Base-by-base conservation (phyloP, 2,888 invertebrate genomes). In the Odontomyia ornata region DNA sequence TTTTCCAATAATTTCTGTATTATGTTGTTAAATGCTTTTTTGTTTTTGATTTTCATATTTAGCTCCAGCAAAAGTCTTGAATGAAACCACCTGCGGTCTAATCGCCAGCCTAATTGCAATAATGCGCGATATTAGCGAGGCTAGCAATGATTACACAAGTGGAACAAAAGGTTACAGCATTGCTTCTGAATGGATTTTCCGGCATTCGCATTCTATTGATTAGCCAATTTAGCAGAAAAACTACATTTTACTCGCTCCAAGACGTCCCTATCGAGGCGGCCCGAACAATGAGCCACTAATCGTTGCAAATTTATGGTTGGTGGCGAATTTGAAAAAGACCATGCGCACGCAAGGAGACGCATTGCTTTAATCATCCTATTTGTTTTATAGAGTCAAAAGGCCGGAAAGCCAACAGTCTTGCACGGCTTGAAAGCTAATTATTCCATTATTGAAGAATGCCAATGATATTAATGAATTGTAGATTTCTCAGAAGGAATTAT, bases 91-190 rank as follows among this genome's bases (percentile, higher is more conserved):
- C 52, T 52, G 52, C 7, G 52, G 52, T 52, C 15, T 52, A 52
- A 52, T 52, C 52, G 52, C 52, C 18, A 13, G 15, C 52, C 18
- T n/a, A 52, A 52, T 52, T 52, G 52, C 15, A 18, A 52, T 52
- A 52, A 52, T 52, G 52, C 7, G 52, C 52, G 15, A 52, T 36
- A 15, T 52, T 9, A n/a, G 15, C 13, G 52, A 15, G 13, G 52
- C 52, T 52, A 4, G 52, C 52, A 18, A 52, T 52, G 52, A 52
- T 52, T 52, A 52, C 52, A 52, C 52, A 52, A 52, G 52, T 52
- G 52, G 52, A 52, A 52, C 52, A 52, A 52, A 52, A 52, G 52
- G 52, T 52, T 52, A 52, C 52, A 52, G 52, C 52, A 52, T 52
- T n/a, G 52, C 52, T 52, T 52, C 52, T 18, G 52, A 52, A 52